phyloP scores from a whole-genome alignment of 2,888 invertebrate genomes.

The Drosophila meridionalis region DNA sequence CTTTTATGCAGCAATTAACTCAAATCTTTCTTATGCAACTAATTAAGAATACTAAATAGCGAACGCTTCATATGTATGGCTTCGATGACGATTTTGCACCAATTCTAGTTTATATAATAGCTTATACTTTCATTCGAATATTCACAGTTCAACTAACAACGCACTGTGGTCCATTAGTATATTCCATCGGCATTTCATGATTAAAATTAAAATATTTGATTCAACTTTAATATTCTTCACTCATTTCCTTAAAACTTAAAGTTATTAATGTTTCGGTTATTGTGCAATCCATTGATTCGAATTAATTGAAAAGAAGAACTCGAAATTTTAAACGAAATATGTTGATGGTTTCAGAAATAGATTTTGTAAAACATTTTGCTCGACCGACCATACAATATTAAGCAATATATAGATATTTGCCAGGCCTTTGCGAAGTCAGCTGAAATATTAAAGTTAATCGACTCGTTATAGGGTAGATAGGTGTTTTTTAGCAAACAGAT shows the following conservation, averaged over 20 bases:
- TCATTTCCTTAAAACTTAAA: background rate
- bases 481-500: conserved; percentile 12
- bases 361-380: conserved; percentile 2
- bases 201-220: background rate
- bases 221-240: background rate
- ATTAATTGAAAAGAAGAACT: background rate
- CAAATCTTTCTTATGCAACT: conserved; percentile 57
- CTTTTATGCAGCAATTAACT: conserved; percentile 70
- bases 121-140: conserved; percentile 23
- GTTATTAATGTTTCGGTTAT: background rate
- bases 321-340: background rate
- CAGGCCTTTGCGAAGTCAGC: background rate
- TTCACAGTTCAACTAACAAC: conserved; percentile 23
- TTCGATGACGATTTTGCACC: conserved; percentile 35
- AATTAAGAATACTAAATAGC: conserved; percentile 39
- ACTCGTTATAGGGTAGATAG: conserved; percentile 18
- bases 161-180: conserved; percentile 24
- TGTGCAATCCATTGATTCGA: background rate
- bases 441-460: conserved; percentile 1
- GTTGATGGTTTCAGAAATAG: conserved; percentile 42
- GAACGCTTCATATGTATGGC: conserved; percentile 42
- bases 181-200: conserved; percentile 36
- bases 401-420: conserved; percentile 13
- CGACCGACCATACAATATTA: conserved; percentile 12
- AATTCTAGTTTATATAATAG: conserved; percentile 10